Evolutionary conservation across 2,797 vertebrate species (phyloP), one percentile per base, ranked within the genome.

Genomic region (Gymnothorax reevesii): DNA sequence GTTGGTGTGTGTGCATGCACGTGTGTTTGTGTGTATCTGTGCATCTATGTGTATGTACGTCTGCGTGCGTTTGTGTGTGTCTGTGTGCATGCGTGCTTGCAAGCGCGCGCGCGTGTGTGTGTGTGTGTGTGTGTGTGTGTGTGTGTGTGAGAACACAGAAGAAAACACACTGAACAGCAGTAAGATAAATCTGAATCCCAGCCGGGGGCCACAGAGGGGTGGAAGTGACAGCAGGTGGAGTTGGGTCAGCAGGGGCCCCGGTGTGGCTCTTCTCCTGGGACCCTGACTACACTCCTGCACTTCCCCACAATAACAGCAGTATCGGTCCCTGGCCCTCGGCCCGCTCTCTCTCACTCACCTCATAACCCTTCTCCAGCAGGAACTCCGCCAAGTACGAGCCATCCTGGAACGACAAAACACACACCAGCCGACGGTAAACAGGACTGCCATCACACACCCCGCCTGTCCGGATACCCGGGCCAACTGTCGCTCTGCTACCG

Each of bases 341-440:
- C 25, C 27, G 20, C n/a, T 49, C 15, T 94, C 87, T 92, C 83
- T 93, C 89, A 93, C 97, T 97, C 93, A 99, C 99, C 98, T 99
- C 95, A 0, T 99, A 99, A 92, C 98, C 98, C 95, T 99, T 99
- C 91, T 96, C 94, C 90, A 99, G 91, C 89, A 99, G 97, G 95
- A 99, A 98, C 94, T 99, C 99, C 0, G 99, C 98, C 96, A 99
- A 96, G 94, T 99, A 99, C 15, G 99, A 99, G n/a, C 98, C 99
- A 95, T 99, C 98, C 98, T 99, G 94, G 91, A 94, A 95, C 94
- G 84, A 96, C 52, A 93, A 87, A 92, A 91, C 90, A 90, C 84
- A 93, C 13, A 89, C 71, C 3, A 83, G 89, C 90, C 89, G 91
- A 88, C 0, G 62, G 96, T 90, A 95, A 90, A 88, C 89, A 71